Base-by-base conservation (phyloP, 2,113 vertebrate genomes). In the Alexandromys fortis region DNA sequence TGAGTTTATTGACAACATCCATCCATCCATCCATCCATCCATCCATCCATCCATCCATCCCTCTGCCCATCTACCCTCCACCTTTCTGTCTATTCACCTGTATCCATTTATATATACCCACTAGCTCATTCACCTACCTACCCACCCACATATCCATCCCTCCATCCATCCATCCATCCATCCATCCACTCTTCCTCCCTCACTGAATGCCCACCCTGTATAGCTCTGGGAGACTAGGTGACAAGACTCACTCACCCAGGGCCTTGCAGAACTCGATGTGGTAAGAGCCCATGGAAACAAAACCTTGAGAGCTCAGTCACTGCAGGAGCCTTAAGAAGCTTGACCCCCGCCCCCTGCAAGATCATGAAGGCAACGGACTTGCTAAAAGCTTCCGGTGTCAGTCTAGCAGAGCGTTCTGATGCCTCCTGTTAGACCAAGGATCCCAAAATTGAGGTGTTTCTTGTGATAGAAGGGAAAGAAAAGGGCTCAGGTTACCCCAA, bases 401-500 rank as follows among this genome's bases (percentile, higher is more conserved):
- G 24, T 26, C 14, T 10, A 28, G 78, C 55, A 61, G 42, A 30
- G 38, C 21, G 6, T 72, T 72, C 28, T 22, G n/a, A 17, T 30
- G 49, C 67, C 38, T 82, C 52, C 21, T 21, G 5, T 52, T 77
- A 83, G 26, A 73, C 22, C 30, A 52, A 52, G 22, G 63, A 63
- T 21, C 8, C 21, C 35, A 16, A 49, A 35, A n/a, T 35, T 77
- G 86, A 92, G 91, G 77, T 22, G 26, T 28, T 75, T 47, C 35
- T 83, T 76, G 79, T 67, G 30, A 47, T 42, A 68, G 26, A 90
- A 90, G 38, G 17, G 78, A 52, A 92, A 95, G n/a, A 42, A 89
- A 91, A 28, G 33, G 35, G 4, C 14, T 86, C 21, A 67, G 4
- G n/a, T 77, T 17, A 19, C 30, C 9, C 19, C 13, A 26, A 78